phyloP scores from a whole-genome alignment of 2,797 vertebrate genomes.

The Ctenopoma multispine region DNA sequence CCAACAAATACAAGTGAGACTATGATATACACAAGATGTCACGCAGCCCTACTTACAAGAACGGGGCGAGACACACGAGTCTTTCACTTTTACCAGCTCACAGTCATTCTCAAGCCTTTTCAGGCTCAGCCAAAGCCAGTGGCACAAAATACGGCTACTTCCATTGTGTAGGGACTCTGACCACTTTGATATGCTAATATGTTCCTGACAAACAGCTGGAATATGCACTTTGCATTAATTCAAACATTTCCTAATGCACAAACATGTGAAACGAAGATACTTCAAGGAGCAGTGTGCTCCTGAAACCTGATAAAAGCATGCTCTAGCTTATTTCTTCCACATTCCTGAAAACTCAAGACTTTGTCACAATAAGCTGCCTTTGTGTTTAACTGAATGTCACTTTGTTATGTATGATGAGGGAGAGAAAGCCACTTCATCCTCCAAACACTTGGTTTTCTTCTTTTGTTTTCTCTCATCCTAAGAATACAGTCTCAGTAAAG shows the following conservation, averaged over 20 bases:
- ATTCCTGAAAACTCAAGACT: constrained; percentile 60
- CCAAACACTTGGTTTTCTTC: constrained; percentile 30
- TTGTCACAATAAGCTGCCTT: constrained; percentile 28
- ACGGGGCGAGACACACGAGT: constrained; percentile 81
- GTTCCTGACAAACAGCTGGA: constrained; percentile 91
- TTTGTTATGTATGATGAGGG: constrained; percentile 31
- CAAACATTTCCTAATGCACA: constrained; percentile 86
- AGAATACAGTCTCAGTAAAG: background rate
- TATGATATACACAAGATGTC: constrained; percentile 62
- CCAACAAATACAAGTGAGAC: constrained; percentile 58
- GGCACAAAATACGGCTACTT: constrained; percentile 88
- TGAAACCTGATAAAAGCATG: constrained; percentile 79
- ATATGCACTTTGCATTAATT: constrained; percentile 93
- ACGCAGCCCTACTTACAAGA: constrained; percentile 74
- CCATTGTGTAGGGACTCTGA: constrained; percentile 88
- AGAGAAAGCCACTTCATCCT: constrained; percentile 42
- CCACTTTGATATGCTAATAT: constrained; percentile 98
- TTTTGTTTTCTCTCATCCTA: constrained; percentile 21
- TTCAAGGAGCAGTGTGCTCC: constrained; percentile 80
- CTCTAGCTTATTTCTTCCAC: constrained; percentile 77
- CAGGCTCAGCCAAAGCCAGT: constrained; percentile 90
- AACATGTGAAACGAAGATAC: constrained; percentile 81
- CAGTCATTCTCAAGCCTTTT: constrained; percentile 77
- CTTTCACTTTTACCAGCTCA: constrained; percentile 85
- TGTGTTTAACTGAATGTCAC: constrained; percentile 44